Conservation (phyloP, 2,113 vertebrate species). For the Oncorhynchus tshawytscha region DNA sequence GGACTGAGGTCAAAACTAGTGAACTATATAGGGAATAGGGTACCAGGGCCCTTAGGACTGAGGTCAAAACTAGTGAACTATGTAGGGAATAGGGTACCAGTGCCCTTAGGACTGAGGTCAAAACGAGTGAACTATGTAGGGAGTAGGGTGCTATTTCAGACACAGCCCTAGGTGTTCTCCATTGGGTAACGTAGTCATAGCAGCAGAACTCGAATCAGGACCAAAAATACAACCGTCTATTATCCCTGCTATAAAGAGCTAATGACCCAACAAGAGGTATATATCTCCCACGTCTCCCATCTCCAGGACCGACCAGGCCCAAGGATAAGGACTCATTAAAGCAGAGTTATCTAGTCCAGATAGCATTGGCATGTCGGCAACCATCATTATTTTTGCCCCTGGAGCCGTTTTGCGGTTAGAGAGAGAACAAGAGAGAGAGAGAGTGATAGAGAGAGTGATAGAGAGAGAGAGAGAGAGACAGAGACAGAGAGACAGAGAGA, state of each 20-base stretch:
- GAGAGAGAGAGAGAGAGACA: background rate
- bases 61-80: too few relatives aligned
- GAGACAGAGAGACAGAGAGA: background rate
- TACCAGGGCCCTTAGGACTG: too few relatives aligned
- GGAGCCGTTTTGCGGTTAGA: conserved; percentile 68
- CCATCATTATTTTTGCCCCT: conserved; percentile 79
- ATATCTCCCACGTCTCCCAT: conserved; percentile 64
- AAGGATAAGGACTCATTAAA: conserved; percentile 77
- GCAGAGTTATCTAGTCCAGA: conserved; percentile 71
- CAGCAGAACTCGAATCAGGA: conserved; percentile 43
- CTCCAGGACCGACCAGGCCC: conserved; percentile 67
- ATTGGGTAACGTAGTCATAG: conserved; percentile 13
- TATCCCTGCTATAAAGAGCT: conserved; percentile 66
- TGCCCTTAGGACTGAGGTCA: too few relatives aligned
- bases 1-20: too few relatives aligned
- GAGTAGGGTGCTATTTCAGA: too few relatives aligned
- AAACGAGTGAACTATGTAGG: too few relatives aligned
- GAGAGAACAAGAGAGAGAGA: background rate
- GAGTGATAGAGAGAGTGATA: background rate
- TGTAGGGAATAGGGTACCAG: too few relatives aligned
- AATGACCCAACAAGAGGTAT: conserved; percentile 70
- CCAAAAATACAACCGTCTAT: conserved; percentile 64
- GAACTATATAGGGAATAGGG: too few relatives aligned
- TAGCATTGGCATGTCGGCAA: conserved; percentile 75
- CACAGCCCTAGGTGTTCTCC: conserved; percentile 13